A percentile compares a stretch with the other conserved stretches of the same genome.
phyloP scores from a whole-genome alignment of 2,888 invertebrate genomes.

The Sympetrum striolatum region DNA sequence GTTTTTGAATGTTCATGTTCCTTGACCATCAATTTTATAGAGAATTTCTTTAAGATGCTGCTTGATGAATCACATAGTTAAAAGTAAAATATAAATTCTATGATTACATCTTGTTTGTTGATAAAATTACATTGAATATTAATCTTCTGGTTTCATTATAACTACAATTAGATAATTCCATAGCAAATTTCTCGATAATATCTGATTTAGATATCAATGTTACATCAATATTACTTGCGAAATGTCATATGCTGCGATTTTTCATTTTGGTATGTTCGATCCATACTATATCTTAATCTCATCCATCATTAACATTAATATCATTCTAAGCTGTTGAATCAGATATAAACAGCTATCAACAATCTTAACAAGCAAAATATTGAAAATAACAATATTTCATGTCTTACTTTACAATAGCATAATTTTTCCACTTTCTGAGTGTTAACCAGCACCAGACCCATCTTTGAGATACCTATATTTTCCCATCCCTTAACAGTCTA shows the following conservation, averaged over 20 bases:
- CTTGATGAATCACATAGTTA: no score
- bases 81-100: no score
- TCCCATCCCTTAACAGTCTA: neutral
- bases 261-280: neutral
- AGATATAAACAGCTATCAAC: neutral
- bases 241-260: no score
- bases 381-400: neutral
- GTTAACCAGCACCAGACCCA: neutral
- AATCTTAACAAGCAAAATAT: conserved; percentile 26
- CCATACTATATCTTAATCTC: neutral
- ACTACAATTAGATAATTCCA: no score
- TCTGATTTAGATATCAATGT: no score
- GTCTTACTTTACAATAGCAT: neutral
- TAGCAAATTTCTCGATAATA: no score
- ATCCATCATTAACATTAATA: neutral
- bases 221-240: no score
- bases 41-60: neutral
- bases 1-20: no score
- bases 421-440: neutral
- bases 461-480: conserved; percentile 2
- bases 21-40: neutral
- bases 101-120: no score
- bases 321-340: conserved; percentile 4
- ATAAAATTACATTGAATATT: no score
- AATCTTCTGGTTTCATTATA: no score